phyloP scores from a whole-genome alignment of 2,113 vertebrate genomes.

The Callipepla californica region DNA sequence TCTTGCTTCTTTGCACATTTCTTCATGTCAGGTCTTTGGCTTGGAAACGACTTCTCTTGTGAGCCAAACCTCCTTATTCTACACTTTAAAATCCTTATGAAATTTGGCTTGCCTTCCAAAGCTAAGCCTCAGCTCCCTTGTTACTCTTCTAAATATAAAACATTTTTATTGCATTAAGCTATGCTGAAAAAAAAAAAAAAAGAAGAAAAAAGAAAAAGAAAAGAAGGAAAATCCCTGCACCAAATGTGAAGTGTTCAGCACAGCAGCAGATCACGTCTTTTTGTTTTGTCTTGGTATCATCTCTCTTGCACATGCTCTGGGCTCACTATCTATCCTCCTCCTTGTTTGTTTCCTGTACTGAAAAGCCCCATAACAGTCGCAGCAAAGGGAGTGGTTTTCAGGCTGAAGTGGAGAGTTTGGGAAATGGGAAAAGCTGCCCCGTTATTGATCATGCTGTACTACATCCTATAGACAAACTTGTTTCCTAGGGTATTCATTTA shows the following conservation, averaged over 20 bases:
- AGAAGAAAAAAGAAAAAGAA: neutral
- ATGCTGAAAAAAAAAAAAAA: slow-evolving; percentile 37
- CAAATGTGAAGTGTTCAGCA: neutral
- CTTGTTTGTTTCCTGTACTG: neutral
- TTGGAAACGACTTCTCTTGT: slow-evolving; percentile 31
- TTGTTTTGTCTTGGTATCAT: slow-evolving; percentile 13
- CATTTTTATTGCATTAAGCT: slow-evolving; percentile 67
- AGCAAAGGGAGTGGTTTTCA: neutral
- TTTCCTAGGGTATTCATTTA: neutral
- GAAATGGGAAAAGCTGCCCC: neutral
- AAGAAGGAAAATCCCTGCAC: slow-evolving; percentile 43
- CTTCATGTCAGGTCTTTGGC: slow-evolving; percentile 51
- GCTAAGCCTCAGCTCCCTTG: slow-evolving; percentile 70
- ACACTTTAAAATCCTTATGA: slow-evolving; percentile 62
- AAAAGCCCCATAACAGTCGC: neutral
- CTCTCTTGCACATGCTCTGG: neutral
- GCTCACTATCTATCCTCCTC: neutral
- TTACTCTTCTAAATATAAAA: slow-evolving; percentile 72
- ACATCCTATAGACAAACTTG: neutral
- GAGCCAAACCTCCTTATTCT: slow-evolving; percentile 67
- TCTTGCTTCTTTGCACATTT: slow-evolving; percentile 8
- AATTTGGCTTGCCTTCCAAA: slow-evolving; percentile 59
- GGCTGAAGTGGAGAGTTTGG: neutral
- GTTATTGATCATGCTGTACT: neutral
- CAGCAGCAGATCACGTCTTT: neutral